Percentiles rank a stretch among this genome's conserved stretches.
Conservation (phyloP, 1,140 invertebrate genomes). For the Musca domestica region DNA sequence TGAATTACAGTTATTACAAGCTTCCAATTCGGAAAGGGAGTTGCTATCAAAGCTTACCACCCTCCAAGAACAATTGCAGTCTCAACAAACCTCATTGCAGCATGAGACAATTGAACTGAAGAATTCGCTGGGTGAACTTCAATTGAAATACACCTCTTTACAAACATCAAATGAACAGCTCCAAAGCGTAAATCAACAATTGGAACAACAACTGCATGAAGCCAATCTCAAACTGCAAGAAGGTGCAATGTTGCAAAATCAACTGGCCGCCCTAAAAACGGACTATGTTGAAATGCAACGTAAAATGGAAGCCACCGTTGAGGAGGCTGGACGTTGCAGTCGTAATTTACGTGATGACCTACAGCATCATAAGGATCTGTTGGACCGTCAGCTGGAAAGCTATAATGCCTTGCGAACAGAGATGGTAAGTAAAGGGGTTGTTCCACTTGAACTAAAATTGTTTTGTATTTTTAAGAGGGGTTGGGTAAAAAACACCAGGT, state of each 20-base stretch:
- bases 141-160: constrained; percentile 18
- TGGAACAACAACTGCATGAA: neutral
- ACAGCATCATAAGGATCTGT: constrained; percentile 5
- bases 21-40: too few species aligned
- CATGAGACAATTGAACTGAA: neutral
- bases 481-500: too few species aligned
- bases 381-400: neutral
- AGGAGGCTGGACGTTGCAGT: constrained; percentile 1
- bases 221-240: neutral
- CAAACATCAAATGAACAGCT: neutral
- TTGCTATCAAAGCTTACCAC: neutral
- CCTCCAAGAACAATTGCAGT: neutral
- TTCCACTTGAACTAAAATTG: too few species aligned
- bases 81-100: neutral
- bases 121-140: constrained; percentile 5
- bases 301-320: constrained; percentile 7
- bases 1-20: too few species aligned
- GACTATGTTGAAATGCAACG: constrained; percentile 4
- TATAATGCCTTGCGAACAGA: neutral
- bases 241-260: neutral
- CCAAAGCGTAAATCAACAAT: neutral
- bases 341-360: neutral
- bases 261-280: neutral
- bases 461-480: too few species aligned
- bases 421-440: constrained; percentile 8